Base-by-base conservation (phyloP, 1,140 invertebrate genomes). In the Heliconius hewitsoni region DNA sequence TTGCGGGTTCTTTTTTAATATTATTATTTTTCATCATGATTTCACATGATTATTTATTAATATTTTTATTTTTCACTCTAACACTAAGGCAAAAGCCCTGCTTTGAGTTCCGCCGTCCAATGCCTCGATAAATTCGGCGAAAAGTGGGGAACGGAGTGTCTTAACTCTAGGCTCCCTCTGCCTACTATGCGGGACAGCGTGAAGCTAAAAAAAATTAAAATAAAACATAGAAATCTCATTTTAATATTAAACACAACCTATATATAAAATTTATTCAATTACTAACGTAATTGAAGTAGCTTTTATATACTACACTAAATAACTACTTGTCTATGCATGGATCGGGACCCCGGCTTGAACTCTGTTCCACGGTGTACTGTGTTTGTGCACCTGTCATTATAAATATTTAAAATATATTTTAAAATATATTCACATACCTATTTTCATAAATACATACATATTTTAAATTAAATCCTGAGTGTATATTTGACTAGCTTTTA, bases 241-340 rank as follows among this genome's bases (percentile, higher is more conserved):
- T 66, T 27, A 27, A 66, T 27, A 27, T 66, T 30, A 30, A 19
- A 57, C 0, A 23, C 8, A 3, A 23, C 2, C n/a, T 57, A 57
- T 11, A 3, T 66, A 66, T 60, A 60, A 60, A 11, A 66, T 66
- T 30, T 27, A 13, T 30, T 66, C 60, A 27, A 1, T 66, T 71
- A 71, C 30, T 5, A 71, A 72, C 46, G 30, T 77, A 50, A 72
- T 72, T 77, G 27, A 77, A 77, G 70, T 72, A 72, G 46, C 46
- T 71, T 71, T 50, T 77, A 77, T 77, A 46, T 71, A 50, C 27
- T 71, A 50, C 42, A 27, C 39, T 72, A 70, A 76, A 18, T 46
- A 19, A 55, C 37, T 50, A 77, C 70, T 77, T 71, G 72, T 27
- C 34, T 77, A 77, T 77, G 76, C 76, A 77, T 77, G 76, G 70